Base-by-base conservation (phyloP, 2,797 vertebrate species). In the Molossus molossus region DNA sequence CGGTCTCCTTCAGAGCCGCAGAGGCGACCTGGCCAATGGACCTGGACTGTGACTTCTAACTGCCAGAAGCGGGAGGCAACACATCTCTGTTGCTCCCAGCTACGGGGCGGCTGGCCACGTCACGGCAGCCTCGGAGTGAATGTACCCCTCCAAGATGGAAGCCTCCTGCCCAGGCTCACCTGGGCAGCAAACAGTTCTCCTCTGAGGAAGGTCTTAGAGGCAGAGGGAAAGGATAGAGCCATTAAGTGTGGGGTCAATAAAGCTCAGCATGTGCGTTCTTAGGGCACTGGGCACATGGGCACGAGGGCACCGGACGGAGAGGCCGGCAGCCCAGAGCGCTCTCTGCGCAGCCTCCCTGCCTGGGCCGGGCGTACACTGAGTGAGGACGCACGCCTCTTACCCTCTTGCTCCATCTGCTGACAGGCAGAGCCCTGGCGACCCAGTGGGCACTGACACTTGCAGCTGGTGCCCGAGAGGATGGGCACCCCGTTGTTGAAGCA, bases 401-500 rank as follows among this genome's bases (percentile, higher is more conserved):
- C 92, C 12, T 90, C 0, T 48, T 9, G 10, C n/a, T 45, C 69
- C 23, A 29, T 94, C 20, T 29, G 89, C 87, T 98, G 97, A 0
- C 98, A 98, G 65, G 98, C 99, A 0, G 91, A 3, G 10, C 99
- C 99, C 0, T 2, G 0, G 8, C 94, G 98, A 8, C 99, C 99
- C 0, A 60, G 1, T 1, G 90, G 98, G 77, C 99, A 99, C 80
- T 98, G 84, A 95, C 99, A 99, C 7, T 3, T 94, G 93, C 99
- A 99, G 21, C 94, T 96, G 0, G 98, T 99, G 0, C 98, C 96
- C 10, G 95, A n/a, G 1, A 99, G 97, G 5, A 99, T 6, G 1
- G 99, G 98, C 45, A 99, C 95, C 0, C 99, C 99, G 0, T 99
- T 99, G 97, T 99, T 98, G 73, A 95, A 98, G 97, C 99, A 99